Percentiles rank a stretch among this genome's conserved stretches.
These are phyloP conservation scores for Dendrolimus houi DNA, from an alignment of 2,888 invertebrate species.

Conservation along the genomic window DNA sequence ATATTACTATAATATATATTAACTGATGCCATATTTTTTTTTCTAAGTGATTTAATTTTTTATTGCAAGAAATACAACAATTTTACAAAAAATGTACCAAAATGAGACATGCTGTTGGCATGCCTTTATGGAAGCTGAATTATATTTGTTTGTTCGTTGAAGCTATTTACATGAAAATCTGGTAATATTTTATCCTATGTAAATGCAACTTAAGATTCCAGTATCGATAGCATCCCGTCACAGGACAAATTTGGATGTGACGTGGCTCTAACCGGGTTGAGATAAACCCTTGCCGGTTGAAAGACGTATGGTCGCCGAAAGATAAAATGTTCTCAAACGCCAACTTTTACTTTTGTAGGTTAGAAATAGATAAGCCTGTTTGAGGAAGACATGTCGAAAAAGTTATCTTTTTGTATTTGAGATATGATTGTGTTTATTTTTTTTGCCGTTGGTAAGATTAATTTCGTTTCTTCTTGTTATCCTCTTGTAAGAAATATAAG, in stretches of 20 bases:
- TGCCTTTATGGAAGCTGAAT: too few relatives aligned
- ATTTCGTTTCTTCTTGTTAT: too few relatives aligned
- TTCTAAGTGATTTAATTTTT: too few relatives aligned
- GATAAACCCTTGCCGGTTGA: conserved; percentile 28
- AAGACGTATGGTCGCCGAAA: not conserved
- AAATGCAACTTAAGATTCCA: conserved; percentile 10
- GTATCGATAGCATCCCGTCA: conserved; percentile 63
- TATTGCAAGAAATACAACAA: too few relatives aligned
- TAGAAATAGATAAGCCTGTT: conserved; percentile 1
- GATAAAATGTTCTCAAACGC: conserved; percentile 2
- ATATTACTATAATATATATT: too few relatives aligned
- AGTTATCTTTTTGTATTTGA: not conserved
- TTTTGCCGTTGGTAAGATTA: too few relatives aligned
- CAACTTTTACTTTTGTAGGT: not conserved
- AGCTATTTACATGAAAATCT: too few relatives aligned
- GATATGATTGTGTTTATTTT: not conserved
- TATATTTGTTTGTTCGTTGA: too few relatives aligned
- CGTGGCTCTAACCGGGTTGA: conserved; percentile 30
- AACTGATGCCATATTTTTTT: too few relatives aligned
- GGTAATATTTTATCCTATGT: not conserved
- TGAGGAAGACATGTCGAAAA: not conserved
- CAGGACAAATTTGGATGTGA: conserved; percentile 64
- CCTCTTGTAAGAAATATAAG: too few relatives aligned
- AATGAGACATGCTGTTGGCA: too few relatives aligned
- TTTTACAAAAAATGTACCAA: too few relatives aligned